Evolutionary conservation across 2,113 vertebrate species (phyloP).

Genomic region (Bufo bufo): DNA sequence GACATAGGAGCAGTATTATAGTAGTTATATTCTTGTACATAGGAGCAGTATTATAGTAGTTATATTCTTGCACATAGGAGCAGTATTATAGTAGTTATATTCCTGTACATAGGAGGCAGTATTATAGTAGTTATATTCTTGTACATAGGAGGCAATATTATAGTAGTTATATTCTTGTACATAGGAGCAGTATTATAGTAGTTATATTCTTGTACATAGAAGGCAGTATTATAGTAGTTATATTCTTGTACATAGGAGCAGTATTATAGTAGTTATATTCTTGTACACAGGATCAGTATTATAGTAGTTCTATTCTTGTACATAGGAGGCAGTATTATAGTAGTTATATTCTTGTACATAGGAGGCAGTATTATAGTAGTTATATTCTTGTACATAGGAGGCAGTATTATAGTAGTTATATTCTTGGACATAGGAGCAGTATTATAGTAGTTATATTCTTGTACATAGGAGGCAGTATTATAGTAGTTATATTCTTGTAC

Average conservation of each 20-base stretch:
- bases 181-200: not conserved
- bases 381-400: not conserved
- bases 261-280: slow-evolving; percentile 9
- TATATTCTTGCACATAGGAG: not conserved
- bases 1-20: slow-evolving; percentile 1
- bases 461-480: too few species aligned
- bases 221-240: not conserved
- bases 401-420: not conserved
- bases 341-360: slow-evolving; percentile 10
- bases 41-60: not conserved
- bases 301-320: not conserved
- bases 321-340: not conserved
- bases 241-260: not conserved
- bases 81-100: not conserved
- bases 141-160: not conserved
- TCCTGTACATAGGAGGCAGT: not conserved
- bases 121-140: slow-evolving; percentile 1
- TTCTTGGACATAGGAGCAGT: not conserved
- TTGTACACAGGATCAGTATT: not conserved
- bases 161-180: slow-evolving; percentile 9
- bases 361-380: not conserved
- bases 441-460: too few species aligned
- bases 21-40: slow-evolving; percentile 1
- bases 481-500: too few species aligned
- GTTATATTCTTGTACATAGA: slow-evolving; percentile 1